Conservation (phyloP, 2,888 invertebrate species). For the Mythimna impura region DNA sequence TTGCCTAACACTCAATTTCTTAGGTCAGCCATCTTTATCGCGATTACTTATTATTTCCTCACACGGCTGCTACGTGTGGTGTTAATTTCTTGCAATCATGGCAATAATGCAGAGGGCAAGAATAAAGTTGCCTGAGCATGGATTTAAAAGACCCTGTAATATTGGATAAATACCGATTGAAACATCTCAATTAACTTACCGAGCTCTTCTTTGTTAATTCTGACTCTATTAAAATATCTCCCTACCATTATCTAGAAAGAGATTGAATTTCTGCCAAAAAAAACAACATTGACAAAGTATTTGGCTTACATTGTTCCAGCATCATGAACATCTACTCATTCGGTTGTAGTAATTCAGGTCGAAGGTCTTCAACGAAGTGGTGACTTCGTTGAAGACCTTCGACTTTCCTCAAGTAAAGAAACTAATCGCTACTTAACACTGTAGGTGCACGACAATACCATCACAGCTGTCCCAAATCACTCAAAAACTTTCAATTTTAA, state of each 20-base stretch:
- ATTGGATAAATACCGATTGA: background rate
- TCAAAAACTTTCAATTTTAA: conserved; percentile 51
- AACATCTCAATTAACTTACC: background rate
- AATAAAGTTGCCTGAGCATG: conserved; percentile 35
- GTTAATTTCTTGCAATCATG: conserved; percentile 72
- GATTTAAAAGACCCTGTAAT: background rate
- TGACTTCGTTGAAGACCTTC: background rate
- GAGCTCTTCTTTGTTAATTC: no score
- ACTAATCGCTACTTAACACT: background rate
- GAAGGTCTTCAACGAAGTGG: background rate
- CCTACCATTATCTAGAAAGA: background rate
- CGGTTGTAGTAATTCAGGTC: background rate
- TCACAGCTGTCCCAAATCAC: conserved; percentile 39
- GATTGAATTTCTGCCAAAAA: background rate
- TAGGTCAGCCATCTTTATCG: conserved; percentile 58
- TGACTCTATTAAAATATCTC: background rate
- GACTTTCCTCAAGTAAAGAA: background rate
- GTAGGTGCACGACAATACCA: background rate
- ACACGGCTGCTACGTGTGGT: conserved; percentile 56
- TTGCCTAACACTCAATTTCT: conserved; percentile 68
- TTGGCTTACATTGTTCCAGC: no score
- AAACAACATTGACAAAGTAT: background rate
- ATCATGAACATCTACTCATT: background rate
- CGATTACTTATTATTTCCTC: conserved; percentile 63
- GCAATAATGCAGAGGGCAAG: conserved; percentile 48